phyloP scores from a whole-genome alignment of 2,113 vertebrate species.

The Heliornis fulica region DNA sequence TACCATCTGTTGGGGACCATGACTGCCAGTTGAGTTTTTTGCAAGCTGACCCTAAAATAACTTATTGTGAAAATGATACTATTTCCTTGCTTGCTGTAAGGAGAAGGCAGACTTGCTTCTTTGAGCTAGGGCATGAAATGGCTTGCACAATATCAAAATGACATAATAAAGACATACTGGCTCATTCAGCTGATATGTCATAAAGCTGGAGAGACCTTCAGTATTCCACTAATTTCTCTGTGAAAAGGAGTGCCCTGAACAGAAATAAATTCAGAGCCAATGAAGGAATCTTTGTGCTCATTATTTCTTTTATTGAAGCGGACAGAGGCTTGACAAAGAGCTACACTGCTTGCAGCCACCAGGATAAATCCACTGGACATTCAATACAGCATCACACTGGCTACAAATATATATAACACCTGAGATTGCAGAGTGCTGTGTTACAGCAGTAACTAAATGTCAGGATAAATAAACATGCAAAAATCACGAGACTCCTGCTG shows the following conservation, averaged over 20 bases:
- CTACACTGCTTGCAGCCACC: not conserved
- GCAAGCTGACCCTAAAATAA: slow-evolving; percentile 29
- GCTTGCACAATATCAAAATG: not conserved
- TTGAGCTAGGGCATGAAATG: not conserved
- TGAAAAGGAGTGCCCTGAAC: not conserved
- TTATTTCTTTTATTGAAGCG: not conserved
- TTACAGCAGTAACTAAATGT: not conserved
- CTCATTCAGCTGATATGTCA: not conserved
- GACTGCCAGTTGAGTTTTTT: not conserved
- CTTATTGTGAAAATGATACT: not conserved
- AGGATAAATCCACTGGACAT: not conserved
- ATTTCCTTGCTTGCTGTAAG: not conserved
- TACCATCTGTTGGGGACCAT: not conserved
- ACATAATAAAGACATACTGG: not conserved
- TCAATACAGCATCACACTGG: not conserved
- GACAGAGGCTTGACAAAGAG: slow-evolving; percentile 2
- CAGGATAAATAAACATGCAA: not conserved
- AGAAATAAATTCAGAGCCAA: not conserved
- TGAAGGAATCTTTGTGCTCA: not conserved
- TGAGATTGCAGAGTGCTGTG: not conserved
- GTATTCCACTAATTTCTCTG: not conserved
- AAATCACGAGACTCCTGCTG: not conserved
- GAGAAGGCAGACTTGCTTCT: not conserved
- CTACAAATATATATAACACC: not conserved
- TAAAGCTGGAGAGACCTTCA: not conserved